phyloP scores from a whole-genome alignment of 2,113 vertebrate genomes.

The Pandion haliaetus region DNA sequence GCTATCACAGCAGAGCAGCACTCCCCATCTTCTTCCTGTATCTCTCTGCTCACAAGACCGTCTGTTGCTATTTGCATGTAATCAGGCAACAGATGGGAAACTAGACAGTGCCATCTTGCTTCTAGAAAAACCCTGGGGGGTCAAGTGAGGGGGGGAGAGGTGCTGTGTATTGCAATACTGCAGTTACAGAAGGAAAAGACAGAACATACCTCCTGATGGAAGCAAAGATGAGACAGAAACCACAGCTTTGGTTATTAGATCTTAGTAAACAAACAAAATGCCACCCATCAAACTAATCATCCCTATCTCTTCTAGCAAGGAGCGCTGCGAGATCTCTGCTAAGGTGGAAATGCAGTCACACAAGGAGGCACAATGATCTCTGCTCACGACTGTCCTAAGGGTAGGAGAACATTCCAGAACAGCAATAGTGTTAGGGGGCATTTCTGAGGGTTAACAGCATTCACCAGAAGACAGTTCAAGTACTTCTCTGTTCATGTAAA shows the following conservation, averaged over 20 bases:
- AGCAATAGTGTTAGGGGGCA: neutral
- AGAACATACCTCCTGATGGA: neutral
- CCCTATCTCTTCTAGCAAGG: neutral
- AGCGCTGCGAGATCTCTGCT: neutral
- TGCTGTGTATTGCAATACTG: accelerated
- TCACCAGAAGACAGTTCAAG: too few relatives aligned
- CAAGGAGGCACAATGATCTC: neutral
- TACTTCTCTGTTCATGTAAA: neutral
- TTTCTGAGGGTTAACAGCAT: neutral
- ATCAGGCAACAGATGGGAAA: neutral
- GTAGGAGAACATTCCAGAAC: neutral
- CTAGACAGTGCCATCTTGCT: neutral
- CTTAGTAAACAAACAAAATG: neutral
- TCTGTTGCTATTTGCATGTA: neutral
- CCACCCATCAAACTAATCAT: neutral
- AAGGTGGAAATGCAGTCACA: neutral
- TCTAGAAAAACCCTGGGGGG: neutral
- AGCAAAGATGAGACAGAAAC: neutral
- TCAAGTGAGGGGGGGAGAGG: neutral
- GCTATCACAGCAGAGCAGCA: neutral
- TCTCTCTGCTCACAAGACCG: neutral
- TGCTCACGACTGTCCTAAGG: neutral
- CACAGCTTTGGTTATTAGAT: neutral
- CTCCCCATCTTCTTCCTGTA: neutral
- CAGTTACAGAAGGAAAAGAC: neutral